phyloP scores from a whole-genome alignment of 1,140 invertebrate genomes.

The Dinoponera quadriceps region DNA sequence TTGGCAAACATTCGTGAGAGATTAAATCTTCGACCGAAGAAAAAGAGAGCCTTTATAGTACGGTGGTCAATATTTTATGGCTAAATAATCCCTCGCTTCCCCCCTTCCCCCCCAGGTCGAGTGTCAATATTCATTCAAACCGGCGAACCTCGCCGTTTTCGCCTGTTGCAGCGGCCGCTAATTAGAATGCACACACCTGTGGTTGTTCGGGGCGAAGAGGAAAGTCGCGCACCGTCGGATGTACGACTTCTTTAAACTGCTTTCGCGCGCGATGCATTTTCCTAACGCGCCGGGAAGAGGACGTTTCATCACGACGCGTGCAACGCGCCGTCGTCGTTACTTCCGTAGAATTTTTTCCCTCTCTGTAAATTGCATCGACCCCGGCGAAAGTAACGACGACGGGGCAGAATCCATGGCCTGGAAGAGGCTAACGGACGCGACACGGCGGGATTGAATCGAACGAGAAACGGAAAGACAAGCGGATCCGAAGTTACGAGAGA shows the following conservation, averaged over 20 bases:
- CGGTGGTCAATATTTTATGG: background rate
- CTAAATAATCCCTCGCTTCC: background rate
- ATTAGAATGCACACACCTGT: background rate
- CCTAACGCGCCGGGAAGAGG: background rate
- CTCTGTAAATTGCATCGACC: conserved; percentile 25
- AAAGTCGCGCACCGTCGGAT: background rate
- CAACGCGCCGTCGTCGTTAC: background rate
- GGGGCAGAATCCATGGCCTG: background rate
- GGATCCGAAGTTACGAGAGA: conserved; percentile 27
- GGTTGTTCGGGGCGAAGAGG: background rate
- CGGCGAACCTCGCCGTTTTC: background rate
- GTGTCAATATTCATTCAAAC: background rate
- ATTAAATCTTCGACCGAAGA: background rate
- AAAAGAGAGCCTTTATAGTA: background rate
- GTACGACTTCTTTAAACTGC: background rate
- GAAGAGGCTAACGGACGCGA: background rate
- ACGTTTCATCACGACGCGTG: conserved; percentile 43
- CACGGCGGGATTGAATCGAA: background rate
- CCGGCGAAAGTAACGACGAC: conserved; percentile 2
- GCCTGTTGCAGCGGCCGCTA: background rate
- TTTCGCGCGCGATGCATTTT: background rate
- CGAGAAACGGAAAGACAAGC: conserved; percentile 24
- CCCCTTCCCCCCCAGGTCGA: background rate
- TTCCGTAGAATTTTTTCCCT: conserved; percentile 9
- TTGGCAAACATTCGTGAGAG: background rate